Base-by-base conservation (phyloP, 2,113 vertebrate species). In the Quiscalus mexicanus region DNA sequence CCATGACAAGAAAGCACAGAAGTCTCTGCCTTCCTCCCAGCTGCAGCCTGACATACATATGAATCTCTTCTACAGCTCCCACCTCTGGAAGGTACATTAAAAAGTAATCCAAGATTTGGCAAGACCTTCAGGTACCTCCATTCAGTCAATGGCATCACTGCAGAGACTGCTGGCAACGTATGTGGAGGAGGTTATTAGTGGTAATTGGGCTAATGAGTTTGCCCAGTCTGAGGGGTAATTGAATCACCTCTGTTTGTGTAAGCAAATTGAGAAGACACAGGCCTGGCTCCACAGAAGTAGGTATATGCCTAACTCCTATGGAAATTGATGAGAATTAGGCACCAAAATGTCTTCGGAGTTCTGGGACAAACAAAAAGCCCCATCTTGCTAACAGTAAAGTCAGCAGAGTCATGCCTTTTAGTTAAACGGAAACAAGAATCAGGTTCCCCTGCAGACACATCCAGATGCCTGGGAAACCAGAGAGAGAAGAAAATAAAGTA, bases 161-260 rank as follows among this genome's bases (percentile, higher is more conserved):
- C 89, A 95, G 73, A 95, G 82, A 91, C 25, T 82, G 80, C 86
- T 95, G 84, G 89, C 80, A 84, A 79, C 0, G 7, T 33, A 31
- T 55, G 49, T 89, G 92, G 65, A 84, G 74, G 80, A 94, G 87
- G 84, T 79, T 93, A 89, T 91, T 93, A 95, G 87, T 83, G 80
- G 67, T 91, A 96, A 94, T 85, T 93, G 91, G 75, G 74, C 45
- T 85, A 87, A 91, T 93, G 63, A 95, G 89, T 84, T 96, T 91
- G 93, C 89, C 93, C 94, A 75, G 86, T 92, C 89, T 58, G 33
- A 85, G 84, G 84, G 82, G 81, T 96, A 96, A 95, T 53, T 87
- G 53, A 91, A 95, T 91, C 94, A 90, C 75, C 78, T 87, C 93
- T 60, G 24, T 94, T 76, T 96, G 49, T 83, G 89, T 49, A 96